Conservation (phyloP, 2,797 vertebrate genomes). For the Molossus molossus region DNA sequence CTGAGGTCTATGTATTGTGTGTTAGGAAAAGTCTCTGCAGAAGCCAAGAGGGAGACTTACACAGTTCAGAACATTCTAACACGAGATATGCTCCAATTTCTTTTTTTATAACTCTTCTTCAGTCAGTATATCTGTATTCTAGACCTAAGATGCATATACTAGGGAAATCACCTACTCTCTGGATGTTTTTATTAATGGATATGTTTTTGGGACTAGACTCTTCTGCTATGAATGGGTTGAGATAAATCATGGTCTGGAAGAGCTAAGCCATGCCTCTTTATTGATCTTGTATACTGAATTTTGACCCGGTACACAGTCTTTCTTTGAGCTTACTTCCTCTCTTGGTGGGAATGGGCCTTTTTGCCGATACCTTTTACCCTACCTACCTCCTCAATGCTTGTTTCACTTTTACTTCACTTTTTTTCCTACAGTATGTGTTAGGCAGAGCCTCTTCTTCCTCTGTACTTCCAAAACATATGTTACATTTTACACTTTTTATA, state of each 20-base stretch:
- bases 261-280: neutral
- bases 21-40: neutral
- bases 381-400: neutral
- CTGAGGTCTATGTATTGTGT: neutral
- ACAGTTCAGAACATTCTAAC: neutral
- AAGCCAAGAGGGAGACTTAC: neutral
- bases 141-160: neutral
- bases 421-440: neutral
- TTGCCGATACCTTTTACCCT: neutral
- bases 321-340: neutral
- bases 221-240: neutral
- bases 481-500: slow-evolving; percentile 31
- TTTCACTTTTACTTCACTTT: neutral
- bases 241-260: neutral
- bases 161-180: neutral
- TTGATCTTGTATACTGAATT: neutral
- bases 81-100: accelerated
- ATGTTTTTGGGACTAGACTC: neutral
- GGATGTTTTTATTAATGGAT: neutral
- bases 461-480: neutral
- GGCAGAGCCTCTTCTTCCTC: neutral
- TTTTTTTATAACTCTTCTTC: neutral
- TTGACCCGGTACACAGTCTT: neutral
- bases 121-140: neutral
- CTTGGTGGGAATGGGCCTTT: neutral